phyloP scores from a whole-genome alignment of 2,113 vertebrate genomes.

The Notiomystis cincta region DNA sequence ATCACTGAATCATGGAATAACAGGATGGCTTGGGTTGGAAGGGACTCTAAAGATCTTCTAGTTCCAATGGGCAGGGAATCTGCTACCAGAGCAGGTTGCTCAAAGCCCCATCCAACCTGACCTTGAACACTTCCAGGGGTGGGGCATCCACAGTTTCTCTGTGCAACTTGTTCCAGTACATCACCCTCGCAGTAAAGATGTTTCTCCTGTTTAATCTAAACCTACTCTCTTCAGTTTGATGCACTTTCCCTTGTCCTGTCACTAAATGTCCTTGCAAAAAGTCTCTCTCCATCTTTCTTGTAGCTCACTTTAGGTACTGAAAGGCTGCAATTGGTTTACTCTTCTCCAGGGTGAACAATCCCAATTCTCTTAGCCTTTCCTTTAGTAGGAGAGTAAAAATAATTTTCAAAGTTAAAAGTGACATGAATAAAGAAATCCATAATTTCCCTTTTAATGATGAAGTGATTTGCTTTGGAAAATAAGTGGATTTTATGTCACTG shows the following conservation, averaged over 20 bases:
- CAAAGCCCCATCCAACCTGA: background rate
- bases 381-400: background rate
- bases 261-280: background rate
- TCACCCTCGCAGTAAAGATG: background rate
- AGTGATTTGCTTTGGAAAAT: background rate
- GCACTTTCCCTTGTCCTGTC: background rate
- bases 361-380: background rate
- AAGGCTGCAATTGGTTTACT: background rate
- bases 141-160: background rate
- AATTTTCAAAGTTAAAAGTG: background rate
- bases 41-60: background rate
- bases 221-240: background rate
- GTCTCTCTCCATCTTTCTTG: background rate
- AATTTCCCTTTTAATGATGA: background rate
- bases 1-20: background rate
- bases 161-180: background rate
- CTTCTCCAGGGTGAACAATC: background rate
- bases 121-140: background rate
- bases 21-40: background rate
- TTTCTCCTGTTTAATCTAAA: background rate
- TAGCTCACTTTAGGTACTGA: background rate
- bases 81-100: background rate
- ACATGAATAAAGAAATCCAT: background rate
- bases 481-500: background rate
- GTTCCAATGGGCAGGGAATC: background rate